Percentiles rank a stretch among this genome's conserved stretches.
phyloP scores from a whole-genome alignment of 2,113 vertebrate species.

The Bubo scandiacus region DNA sequence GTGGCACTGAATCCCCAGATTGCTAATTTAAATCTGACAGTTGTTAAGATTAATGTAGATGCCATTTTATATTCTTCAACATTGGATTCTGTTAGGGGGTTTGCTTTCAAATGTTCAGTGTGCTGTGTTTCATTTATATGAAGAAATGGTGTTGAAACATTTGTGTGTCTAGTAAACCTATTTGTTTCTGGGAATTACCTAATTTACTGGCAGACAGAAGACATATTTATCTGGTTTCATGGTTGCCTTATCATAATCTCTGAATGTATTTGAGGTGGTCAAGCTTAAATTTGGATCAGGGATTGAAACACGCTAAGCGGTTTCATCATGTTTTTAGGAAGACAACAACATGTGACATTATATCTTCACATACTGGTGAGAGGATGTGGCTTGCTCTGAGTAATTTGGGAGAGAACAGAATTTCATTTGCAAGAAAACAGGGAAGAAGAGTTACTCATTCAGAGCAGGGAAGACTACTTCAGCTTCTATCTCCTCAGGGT shows the following conservation, averaged over 20 bases:
- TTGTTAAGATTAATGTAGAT: not conserved
- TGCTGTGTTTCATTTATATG: not conserved
- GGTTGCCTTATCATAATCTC: not conserved
- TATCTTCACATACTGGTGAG: not conserved
- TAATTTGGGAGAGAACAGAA: not conserved
- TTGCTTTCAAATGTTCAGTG: not conserved
- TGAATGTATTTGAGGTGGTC: not conserved
- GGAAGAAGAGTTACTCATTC: conserved; percentile 1
- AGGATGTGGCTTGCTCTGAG: conserved; percentile 43
- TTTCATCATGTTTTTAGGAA: not conserved
- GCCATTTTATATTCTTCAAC: not conserved
- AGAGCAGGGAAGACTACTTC: not conserved
- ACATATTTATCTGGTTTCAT: not conserved
- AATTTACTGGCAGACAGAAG: not conserved
- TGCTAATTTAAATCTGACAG: not conserved
- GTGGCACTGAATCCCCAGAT: not conserved
- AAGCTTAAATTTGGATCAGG: not conserved
- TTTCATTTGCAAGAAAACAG: not conserved
- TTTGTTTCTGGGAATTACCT: not conserved
- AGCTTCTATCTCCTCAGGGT: not conserved
- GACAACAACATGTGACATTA: not conserved
- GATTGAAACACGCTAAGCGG: not conserved
- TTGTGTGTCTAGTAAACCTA: not conserved
- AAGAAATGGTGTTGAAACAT: not conserved
- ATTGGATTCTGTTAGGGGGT: not conserved